Evolutionary conservation across 1,140 invertebrate species (phyloP).

Genomic region (Aethina tumida): DNA sequence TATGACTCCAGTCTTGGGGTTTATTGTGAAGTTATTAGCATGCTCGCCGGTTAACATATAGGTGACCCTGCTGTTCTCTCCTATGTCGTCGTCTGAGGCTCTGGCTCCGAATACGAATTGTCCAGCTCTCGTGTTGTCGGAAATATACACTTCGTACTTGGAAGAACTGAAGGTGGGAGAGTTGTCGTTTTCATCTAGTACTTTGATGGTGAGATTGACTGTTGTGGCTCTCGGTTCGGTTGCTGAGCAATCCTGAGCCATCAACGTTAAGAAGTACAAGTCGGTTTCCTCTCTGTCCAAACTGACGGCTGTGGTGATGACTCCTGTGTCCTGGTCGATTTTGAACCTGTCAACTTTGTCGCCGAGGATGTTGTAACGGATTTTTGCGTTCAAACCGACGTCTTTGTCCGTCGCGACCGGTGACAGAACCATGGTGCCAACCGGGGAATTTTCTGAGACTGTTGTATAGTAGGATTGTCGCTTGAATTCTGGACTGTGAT

Average conservation of each 20-base stretch:
- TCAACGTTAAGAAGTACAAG: constrained; percentile 68
- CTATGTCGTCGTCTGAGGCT: constrained; percentile 70
- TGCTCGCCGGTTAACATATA: constrained; percentile 73
- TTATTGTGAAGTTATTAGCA: constrained; percentile 63
- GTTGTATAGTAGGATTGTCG: constrained; percentile 64
- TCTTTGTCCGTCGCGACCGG: constrained; percentile 72
- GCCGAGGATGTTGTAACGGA: constrained; percentile 72
- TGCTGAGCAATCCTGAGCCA: constrained; percentile 78
- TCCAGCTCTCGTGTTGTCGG: constrained; percentile 62
- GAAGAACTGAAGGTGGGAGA: constrained; percentile 63
- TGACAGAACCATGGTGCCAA: constrained; percentile 60
- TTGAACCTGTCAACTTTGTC: constrained; percentile 67
- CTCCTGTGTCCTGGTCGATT: constrained; percentile 63
- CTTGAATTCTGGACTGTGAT: constrained; percentile 79
- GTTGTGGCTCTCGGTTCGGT: constrained; percentile 68
- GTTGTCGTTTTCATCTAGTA: constrained; percentile 83
- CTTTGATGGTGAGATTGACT: constrained; percentile 68
- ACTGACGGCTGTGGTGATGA: constrained; percentile 57
- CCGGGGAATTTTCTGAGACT: constrained; percentile 66
- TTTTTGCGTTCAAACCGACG: constrained; percentile 71
- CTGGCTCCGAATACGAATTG: constrained; percentile 82
- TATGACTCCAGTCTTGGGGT: constrained; percentile 71
- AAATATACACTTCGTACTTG: constrained; percentile 65
- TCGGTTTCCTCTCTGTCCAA: constrained; percentile 72
- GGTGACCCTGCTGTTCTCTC: constrained; percentile 64